Conservation (phyloP, 2,113 vertebrate species). For the Accipiter virgatus region DNA sequence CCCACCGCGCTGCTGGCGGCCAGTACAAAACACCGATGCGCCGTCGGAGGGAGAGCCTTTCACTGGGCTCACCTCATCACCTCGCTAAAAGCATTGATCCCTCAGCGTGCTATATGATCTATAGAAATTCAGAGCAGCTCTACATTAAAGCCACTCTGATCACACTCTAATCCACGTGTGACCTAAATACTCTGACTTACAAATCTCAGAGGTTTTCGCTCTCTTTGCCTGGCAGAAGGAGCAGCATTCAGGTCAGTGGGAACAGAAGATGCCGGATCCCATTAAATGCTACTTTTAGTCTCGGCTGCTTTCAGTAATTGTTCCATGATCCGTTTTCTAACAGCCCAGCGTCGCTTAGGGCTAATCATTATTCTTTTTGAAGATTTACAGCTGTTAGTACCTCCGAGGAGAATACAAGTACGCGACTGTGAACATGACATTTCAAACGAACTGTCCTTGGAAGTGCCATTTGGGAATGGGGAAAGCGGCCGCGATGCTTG, state of each 20-base stretch:
- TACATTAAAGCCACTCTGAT: not conserved
- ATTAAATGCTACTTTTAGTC: conserved; percentile 2
- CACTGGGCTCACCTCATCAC: not conserved
- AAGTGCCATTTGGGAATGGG: not conserved
- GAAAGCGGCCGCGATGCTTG: fast-evolving
- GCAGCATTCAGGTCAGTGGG: not conserved
- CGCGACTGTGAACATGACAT: fast-evolving
- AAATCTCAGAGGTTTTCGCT: not conserved
- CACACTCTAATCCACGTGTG: not conserved
- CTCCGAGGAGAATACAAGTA: not conserved
- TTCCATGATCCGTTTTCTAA: not conserved
- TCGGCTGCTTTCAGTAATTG: not conserved
- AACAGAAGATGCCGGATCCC: not conserved
- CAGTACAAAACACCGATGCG: fast-evolving
- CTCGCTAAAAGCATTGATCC: not conserved
- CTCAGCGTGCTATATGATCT: fast-evolving
- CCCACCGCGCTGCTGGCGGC: not conserved
- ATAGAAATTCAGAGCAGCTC: not conserved
- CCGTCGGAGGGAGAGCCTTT: not conserved
- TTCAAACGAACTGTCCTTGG: not conserved
- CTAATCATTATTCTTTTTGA: not conserved
- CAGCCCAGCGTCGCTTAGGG: not conserved
- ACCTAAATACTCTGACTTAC: not conserved
- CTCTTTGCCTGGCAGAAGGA: not conserved
- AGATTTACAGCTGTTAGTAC: not conserved